Conservation (phyloP, 2,113 vertebrate genomes). For the Pedionomus torquatus region DNA sequence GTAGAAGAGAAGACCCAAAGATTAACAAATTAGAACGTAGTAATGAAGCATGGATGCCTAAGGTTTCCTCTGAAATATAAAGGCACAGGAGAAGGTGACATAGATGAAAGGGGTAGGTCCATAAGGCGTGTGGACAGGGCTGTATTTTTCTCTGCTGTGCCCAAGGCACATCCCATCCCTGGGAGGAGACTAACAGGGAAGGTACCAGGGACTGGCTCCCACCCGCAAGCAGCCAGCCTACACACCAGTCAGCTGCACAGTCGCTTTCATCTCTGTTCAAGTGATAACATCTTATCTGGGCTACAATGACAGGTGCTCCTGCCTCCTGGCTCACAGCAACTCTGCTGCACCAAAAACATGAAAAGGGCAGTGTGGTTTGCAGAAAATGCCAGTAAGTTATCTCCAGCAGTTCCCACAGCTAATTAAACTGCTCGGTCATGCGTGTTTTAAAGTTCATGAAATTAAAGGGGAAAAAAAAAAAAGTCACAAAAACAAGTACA, state of each 20-base stretch:
- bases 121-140: too few species aligned
- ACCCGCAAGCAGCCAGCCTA: neutral
- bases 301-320: neutral
- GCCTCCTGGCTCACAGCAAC: neutral
- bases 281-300: neutral
- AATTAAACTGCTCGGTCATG: neutral
- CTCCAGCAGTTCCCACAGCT: neutral
- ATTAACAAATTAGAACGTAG: neutral
- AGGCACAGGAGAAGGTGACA: neutral
- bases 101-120: neutral
- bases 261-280: neutral
- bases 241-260: neutral
- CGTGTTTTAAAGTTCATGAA: neutral
- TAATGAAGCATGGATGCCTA: rapidly evolving
- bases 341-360: neutral
- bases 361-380: neutral
- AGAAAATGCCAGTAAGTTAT: slow-evolving; percentile 17
- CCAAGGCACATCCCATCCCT: neutral
- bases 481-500: neutral
- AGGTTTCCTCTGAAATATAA: neutral
- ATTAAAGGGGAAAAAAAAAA: neutral
- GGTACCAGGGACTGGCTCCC: neutral
- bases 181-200: rapidly evolving
- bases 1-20: neutral
- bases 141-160: neutral